A percentile compares a stretch with the other conserved stretches of the same genome.
These are phyloP conservation scores for Aromia moschata DNA, from an alignment of 2,888 invertebrate genomes.

Conservation along the genomic window DNA sequence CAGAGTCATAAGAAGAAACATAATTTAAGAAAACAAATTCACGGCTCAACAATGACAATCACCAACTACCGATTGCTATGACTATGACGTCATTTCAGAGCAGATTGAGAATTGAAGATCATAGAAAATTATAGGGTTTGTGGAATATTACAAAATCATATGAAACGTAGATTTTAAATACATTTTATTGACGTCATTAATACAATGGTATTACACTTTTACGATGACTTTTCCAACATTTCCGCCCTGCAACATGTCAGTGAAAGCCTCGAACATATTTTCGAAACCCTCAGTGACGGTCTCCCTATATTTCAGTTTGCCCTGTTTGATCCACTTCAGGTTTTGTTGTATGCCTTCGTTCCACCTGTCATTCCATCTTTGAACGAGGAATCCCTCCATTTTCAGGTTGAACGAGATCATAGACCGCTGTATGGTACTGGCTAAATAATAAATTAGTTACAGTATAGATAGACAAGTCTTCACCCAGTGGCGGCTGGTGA, in stretches of 20 bases:
- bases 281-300: slow-evolving; percentile 72
- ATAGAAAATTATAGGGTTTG: too few relatives aligned
- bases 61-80: too few relatives aligned
- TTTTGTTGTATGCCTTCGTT: slow-evolving; percentile 72
- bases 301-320: slow-evolving; percentile 76
- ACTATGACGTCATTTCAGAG: too few relatives aligned
- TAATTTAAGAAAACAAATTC: too few relatives aligned
- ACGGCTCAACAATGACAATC: too few relatives aligned
- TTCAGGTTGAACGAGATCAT: slow-evolving; percentile 39
- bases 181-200: background rate
- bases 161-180: too few relatives aligned
- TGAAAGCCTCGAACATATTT: slow-evolving; percentile 43
- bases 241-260: slow-evolving; percentile 39
- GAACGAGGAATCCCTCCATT: slow-evolving; percentile 43
- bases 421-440: slow-evolving; percentile 28
- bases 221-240: slow-evolving; percentile 46
- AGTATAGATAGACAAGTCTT: too few relatives aligned
- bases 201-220: slow-evolving; percentile 49
- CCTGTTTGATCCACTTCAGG: slow-evolving; percentile 70
- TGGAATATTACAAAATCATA: too few relatives aligned
- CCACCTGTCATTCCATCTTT: slow-evolving; percentile 63
- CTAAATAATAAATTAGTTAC: too few relatives aligned
- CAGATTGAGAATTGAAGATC: too few relatives aligned
- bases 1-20: too few relatives aligned
- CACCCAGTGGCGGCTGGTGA: too few relatives aligned